Conservation (phyloP, 2,797 vertebrate genomes). For the Anniella stebbinsi region DNA sequence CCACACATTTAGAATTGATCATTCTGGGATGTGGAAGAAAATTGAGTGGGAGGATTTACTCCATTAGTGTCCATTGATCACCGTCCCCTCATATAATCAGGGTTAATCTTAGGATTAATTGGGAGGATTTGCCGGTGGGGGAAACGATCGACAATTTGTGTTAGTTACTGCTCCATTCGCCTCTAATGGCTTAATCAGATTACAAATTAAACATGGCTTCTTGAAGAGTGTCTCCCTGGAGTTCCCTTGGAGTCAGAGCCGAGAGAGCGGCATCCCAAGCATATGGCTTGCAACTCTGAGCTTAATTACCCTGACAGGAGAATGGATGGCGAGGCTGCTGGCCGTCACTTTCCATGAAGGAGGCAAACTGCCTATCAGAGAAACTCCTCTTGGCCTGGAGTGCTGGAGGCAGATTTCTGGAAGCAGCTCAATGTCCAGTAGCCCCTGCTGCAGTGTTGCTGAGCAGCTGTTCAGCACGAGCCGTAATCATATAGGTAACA, state of each 20-base stretch:
- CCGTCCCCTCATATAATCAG: constrained; percentile 71
- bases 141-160: constrained; percentile 73
- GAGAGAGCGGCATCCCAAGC: constrained; percentile 25
- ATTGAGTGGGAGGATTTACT: constrained; percentile 70
- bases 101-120: constrained; percentile 79
- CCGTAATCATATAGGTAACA: neutral
- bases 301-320: neutral
- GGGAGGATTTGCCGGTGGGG: constrained; percentile 73
- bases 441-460: neutral
- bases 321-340: neutral
- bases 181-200: constrained; percentile 79
- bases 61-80: constrained; percentile 77
- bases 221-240: constrained; percentile 54
- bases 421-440: neutral
- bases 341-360: accelerated
- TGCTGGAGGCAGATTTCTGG: neutral
- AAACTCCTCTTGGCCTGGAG: neutral
- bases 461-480: neutral
- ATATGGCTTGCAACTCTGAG: constrained; percentile 37
- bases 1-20: constrained; percentile 65
- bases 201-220: constrained; percentile 76
- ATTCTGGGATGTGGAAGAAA: constrained; percentile 64
- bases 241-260: constrained; percentile 2
- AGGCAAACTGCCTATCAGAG: neutral
- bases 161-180: constrained; percentile 71